Conservation (phyloP, 2,888 invertebrate species). For the Oasisia sp. region DNA sequence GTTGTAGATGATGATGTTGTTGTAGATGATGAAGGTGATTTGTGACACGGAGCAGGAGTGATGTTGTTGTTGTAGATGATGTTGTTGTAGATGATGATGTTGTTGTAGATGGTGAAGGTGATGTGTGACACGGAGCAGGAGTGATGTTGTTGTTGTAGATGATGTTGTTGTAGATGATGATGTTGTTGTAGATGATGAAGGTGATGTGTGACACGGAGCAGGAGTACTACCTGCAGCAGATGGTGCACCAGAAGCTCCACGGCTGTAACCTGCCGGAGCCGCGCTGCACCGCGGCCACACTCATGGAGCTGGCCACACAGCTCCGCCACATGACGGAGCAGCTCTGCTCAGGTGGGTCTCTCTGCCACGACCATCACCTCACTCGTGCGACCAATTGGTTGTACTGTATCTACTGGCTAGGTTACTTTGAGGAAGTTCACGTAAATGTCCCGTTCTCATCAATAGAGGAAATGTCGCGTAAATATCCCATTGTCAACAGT, state of each 20-base stretch:
- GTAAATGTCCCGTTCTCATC: no score
- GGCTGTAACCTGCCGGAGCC: slow-evolving; percentile 78
- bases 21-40: background rate
- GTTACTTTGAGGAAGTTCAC: no score
- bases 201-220: slow-evolving; percentile 67
- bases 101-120: slow-evolving; percentile 14
- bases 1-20: slow-evolving; percentile 63
- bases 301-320: slow-evolving; percentile 87
- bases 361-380: background rate
- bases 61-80: background rate
- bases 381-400: background rate
- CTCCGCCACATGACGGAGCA: slow-evolving; percentile 85
- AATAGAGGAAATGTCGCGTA: no score
- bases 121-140: background rate
- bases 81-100: background rate
- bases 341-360: slow-evolving; percentile 20
- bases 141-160: background rate
- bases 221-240: slow-evolving; percentile 67
- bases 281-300: slow-evolving; percentile 84
- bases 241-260: slow-evolving; percentile 85
- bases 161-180: slow-evolving; percentile 18
- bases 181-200: slow-evolving; percentile 60
- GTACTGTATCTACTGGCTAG: no score
- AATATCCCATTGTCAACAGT: no score
- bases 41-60: no score